phyloP scores from a whole-genome alignment of 2,888 invertebrate genomes.

The Amphimallon solstitiale region DNA sequence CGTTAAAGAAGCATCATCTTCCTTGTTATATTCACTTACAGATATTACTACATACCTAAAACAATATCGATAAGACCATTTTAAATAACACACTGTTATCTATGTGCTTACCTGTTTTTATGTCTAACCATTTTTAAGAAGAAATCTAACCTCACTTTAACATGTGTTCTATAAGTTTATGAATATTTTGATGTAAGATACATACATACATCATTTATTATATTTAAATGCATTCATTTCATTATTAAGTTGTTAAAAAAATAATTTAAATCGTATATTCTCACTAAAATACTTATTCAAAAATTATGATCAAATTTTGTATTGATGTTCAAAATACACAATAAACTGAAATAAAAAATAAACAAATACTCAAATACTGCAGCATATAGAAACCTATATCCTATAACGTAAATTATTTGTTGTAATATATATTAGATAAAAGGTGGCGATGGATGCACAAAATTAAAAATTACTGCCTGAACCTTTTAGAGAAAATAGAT shows the following conservation, averaged over 20 bases:
- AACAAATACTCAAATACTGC: no score
- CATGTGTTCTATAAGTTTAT: not conserved
- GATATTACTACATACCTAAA: conserved; percentile 76
- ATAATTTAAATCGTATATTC: not conserved
- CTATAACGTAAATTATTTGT: no score
- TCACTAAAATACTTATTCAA: conserved; percentile 10
- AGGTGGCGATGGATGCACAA: no score
- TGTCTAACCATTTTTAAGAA: conserved; percentile 54
- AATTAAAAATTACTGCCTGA: no score
- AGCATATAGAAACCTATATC: no score
- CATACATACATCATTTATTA: no score
- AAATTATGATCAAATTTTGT: not conserved
- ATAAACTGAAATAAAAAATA: no score
- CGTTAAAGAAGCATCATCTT: conserved; percentile 63
- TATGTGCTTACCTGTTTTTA: conserved; percentile 55
- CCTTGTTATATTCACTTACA: conserved; percentile 66
- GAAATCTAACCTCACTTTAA: not conserved
- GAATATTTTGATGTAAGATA: no score
- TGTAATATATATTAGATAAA: no score
- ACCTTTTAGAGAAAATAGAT: no score
- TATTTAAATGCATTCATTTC: not conserved
- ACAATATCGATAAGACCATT: conserved; percentile 42
- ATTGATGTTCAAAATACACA: not conserved
- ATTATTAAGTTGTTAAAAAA: not conserved
- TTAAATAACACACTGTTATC: conserved; percentile 29